A percentile compares a stretch with the other conserved stretches of the same genome.
Evolutionary conservation across 2,888 invertebrate genomes (phyloP).

Genomic region (Conomelus anceps): DNA sequence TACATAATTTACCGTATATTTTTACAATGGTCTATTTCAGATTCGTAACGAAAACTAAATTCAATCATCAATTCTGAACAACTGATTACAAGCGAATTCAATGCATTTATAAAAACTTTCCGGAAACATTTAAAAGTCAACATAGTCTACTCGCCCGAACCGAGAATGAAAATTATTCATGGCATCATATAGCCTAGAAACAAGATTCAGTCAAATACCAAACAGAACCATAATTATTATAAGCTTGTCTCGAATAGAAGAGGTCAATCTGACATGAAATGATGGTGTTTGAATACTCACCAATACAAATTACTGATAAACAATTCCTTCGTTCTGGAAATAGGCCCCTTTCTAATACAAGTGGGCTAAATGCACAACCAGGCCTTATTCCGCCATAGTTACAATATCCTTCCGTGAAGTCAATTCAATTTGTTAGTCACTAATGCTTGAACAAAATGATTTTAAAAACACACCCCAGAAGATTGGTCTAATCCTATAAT

Average conservation of each 20-base stretch:
- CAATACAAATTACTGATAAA: neutral
- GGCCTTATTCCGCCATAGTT: neutral
- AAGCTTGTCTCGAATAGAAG: neutral
- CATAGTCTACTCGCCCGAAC: neutral
- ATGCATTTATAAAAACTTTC: neutral
- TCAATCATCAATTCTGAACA: neutral
- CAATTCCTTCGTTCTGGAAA: neutral
- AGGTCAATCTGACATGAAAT: neutral
- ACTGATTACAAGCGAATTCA: neutral
- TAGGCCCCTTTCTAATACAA: neutral
- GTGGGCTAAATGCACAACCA: neutral
- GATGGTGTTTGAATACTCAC: neutral
- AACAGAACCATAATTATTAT: neutral
- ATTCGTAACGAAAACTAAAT: no score
- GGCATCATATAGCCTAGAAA: neutral
- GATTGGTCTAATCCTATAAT: neutral
- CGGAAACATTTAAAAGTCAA: neutral
- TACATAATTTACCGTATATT: no score
- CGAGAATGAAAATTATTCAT: neutral
- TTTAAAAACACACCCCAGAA: neutral
- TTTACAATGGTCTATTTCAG: no score
- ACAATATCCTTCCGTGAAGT: neutral
- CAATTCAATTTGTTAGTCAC: neutral
- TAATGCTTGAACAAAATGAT: neutral
- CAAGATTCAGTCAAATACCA: neutral